phyloP scores from a whole-genome alignment of 92 coral and sea anemone genomes.

The Porites cylindrica region DNA sequence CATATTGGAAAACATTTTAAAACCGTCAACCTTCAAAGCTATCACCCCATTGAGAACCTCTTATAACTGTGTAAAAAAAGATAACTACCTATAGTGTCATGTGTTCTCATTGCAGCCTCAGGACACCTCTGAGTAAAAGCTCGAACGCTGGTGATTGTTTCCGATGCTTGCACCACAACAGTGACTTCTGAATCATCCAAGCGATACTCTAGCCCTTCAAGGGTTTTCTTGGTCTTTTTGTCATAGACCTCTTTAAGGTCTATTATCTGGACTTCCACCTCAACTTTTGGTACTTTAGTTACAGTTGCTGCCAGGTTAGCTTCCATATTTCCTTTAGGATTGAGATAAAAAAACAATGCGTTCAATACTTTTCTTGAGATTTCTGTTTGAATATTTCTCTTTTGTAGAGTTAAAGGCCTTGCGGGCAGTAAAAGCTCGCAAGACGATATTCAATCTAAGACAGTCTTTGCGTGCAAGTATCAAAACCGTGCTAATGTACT shows the following conservation, averaged over 20 bases:
- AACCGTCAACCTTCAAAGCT: no score
- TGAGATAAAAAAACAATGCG: neutral
- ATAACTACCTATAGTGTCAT: conserved; percentile 66
- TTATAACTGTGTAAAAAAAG: no score
- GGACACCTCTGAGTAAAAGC: conserved; percentile 81
- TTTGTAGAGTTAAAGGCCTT: neutral
- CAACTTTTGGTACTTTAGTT: neutral
- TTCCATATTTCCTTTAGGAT: conserved; percentile 1
- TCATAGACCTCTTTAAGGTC: conserved; percentile 68
- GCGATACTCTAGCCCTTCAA: conserved; percentile 57
- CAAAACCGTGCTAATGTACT: neutral
- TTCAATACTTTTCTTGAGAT: no score
- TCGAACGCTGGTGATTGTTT: conserved; percentile 46
- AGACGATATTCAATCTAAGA: neutral
- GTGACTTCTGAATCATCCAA: conserved; percentile 63
- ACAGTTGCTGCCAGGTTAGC: neutral
- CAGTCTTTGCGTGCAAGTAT: neutral
- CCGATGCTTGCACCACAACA: conserved; percentile 46
- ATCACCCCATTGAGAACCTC: no score
- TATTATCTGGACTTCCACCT: conserved; percentile 51
- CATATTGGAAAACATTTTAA: no score
- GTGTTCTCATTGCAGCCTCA: conserved; percentile 74
- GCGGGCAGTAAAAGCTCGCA: neutral
- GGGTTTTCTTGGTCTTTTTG: conserved; percentile 66
- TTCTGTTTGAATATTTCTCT: no score